These are phyloP conservation scores for Stichodactyla helianthus DNA, from an alignment of 64 coral and sea anemone genomes.

Conservation along the genomic window DNA sequence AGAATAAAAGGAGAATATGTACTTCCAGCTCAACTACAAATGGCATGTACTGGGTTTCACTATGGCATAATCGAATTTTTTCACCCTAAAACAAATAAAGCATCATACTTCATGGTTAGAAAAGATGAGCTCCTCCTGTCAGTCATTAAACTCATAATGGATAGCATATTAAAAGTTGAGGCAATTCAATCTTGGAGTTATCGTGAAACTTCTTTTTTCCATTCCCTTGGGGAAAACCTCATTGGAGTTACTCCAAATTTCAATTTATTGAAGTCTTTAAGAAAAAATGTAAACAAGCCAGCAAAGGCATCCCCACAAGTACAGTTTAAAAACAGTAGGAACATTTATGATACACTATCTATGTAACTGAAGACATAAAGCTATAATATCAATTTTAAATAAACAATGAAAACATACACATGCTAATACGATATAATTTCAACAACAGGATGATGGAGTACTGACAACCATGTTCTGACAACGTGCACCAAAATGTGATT, in stretches of 20 bases:
- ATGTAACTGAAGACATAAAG: no score
- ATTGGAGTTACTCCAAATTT: not conserved
- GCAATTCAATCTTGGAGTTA: constrained; percentile 1
- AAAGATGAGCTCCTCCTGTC: not conserved
- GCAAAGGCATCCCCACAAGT: constrained; percentile 2
- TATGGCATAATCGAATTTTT: not conserved
- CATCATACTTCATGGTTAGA: not conserved
- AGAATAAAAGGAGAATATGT: not conserved
- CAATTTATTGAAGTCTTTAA: constrained; percentile 3
- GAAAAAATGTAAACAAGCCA: not conserved
- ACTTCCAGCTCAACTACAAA: constrained; percentile 4
- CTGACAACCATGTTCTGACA: no score
- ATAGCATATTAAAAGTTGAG: not conserved
- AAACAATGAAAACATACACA: no score
- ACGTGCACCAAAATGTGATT: no score
- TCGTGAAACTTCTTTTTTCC: not conserved
- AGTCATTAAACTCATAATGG: constrained; percentile 14
- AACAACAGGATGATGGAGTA: no score
- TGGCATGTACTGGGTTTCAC: constrained; percentile 6
- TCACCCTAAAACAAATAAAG: not conserved
- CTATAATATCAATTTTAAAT: no score
- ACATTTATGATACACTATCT: no score
- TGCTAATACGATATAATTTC: no score
- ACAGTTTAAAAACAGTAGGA: not conserved
- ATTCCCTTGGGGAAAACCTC: not conserved